Evolutionary conservation across 2,113 vertebrate genomes (phyloP), one percentile per base, ranked within the genome.

Genomic region (Arizona elegans): DNA sequence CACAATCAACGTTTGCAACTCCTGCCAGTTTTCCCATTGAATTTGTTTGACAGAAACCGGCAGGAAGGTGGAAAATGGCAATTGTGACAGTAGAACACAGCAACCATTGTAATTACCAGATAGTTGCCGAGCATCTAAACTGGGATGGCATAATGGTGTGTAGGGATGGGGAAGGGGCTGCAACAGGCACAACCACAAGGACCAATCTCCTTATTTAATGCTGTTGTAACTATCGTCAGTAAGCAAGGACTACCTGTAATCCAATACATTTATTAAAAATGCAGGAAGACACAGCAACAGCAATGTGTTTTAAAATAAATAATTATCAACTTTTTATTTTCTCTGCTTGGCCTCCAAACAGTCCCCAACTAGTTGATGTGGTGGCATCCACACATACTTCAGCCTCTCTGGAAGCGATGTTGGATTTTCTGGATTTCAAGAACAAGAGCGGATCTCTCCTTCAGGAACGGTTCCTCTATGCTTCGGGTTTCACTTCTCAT

Each of bases 381-480:
- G 97, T 99, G 94, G 99, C 99, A 3, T 99, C 98, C 0, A 98
- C 99, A 89, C 99, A 99, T 97, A 99, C 99, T 0, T 75, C 97
- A n/a, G 98, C 97, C 81, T 98, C 99, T 0, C 95, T 99, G 90
- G 98, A 98, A 24, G 99, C 99, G 1, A 91, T 99, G 38, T 95
- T 99, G 94, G 97, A 98, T 81, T 99, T 99, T 95, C 96, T 99
- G 90, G 98, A 99, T 97, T 99, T 99, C 95, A 98, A 98, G 26
- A 98, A 99, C 85, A 94, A 96, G 91, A 98, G 98, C 58, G 97
- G 97, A 75, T 90, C 97, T 38, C 26, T 98, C 59, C 97, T 99
- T 86, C 99, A 99, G 96, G 99, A 99, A 93, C 97, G 99, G 52
- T 99, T 99, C 94, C 98, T 99, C 19, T 99, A 99, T 17, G 99